Base-by-base conservation (phyloP, 2,113 vertebrate genomes). In the Erythrolamprus reginae region DNA sequence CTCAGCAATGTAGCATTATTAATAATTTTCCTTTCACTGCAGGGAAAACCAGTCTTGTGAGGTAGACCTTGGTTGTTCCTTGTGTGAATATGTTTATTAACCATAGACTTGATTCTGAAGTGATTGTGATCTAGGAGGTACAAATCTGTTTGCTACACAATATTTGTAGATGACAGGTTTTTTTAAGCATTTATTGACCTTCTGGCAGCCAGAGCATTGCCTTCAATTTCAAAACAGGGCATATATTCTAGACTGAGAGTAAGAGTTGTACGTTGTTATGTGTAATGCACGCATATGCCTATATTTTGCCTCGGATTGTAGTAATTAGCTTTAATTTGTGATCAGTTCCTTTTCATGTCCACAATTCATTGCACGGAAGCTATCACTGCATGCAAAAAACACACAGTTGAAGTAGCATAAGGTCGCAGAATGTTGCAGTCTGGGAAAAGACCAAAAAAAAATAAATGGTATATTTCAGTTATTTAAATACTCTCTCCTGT, bases 1-100 rank as follows among this genome's bases (percentile, higher is more conserved):
- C 6, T 42, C 85, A 23, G 15, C 9, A 38, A 24, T 92, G 45
- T 38, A 88, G 42, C 52, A 3, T 24, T 52, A 61, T 8, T 0
- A 23, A 58, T 38, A 90, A 88, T 47, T 86, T 17, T 55, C 28
- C 8, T 85, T 86, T 84, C 47, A 24, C 21, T 1, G 0, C 47
- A n/a, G 5, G 19, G 0, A 23, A 23, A 1, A 0, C 70, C 52
- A 58, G 2, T 38, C n/a, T 0, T 0, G 26, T 0, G 33, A 61
- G 19, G n/a, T 83, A 33, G 9, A n/a, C 53, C 53, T 2, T 51
- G 26, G n/a, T 38, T n/a, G 7, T 24, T 1, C 24, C 1, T 47
- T 1, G 23, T 55, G 24, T 23, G 23, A 82, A 48, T 26, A 2
- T 8, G 91, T 28, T 0, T 61, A 5, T 28, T 13, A 61, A 1